Conservation (phyloP, 2,797 vertebrate species). For the Loriculus beryllinus region DNA sequence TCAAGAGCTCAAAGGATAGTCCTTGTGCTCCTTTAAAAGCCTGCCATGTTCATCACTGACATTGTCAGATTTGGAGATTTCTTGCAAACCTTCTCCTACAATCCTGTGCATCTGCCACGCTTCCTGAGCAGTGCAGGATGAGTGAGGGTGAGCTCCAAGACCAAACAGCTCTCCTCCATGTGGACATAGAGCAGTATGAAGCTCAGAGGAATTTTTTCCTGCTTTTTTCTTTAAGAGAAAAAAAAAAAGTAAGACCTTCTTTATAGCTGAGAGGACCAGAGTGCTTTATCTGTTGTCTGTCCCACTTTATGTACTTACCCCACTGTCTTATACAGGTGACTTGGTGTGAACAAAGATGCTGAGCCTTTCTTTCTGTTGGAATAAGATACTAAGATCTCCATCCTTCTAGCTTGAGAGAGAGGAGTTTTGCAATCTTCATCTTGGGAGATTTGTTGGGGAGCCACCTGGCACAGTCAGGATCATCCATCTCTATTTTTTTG, state of each 20-base stretch:
- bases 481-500: background rate
- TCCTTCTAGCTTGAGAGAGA: background rate
- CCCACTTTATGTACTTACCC: background rate
- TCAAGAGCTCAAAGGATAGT: background rate
- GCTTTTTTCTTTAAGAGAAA: background rate
- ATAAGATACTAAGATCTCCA: background rate
- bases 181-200: background rate
- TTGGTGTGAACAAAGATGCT: background rate
- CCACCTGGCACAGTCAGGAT: background rate
- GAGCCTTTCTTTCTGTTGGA: background rate
- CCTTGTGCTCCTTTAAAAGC: background rate
- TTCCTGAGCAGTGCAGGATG: fast-evolving
- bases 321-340: background rate
- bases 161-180: fast-evolving
- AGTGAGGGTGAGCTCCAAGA: background rate
- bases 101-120: fast-evolving
- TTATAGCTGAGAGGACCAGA: background rate
- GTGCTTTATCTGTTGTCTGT: background rate
- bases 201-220: background rate
- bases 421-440: background rate
- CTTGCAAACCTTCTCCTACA: background rate
- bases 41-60: background rate
- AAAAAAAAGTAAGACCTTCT: background rate
- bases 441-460: background rate
- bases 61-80: background rate